These are phyloP conservation scores for Pseudopleuronectes americanus DNA, from an alignment of 2,797 vertebrate genomes.

Conservation along the genomic window DNA sequence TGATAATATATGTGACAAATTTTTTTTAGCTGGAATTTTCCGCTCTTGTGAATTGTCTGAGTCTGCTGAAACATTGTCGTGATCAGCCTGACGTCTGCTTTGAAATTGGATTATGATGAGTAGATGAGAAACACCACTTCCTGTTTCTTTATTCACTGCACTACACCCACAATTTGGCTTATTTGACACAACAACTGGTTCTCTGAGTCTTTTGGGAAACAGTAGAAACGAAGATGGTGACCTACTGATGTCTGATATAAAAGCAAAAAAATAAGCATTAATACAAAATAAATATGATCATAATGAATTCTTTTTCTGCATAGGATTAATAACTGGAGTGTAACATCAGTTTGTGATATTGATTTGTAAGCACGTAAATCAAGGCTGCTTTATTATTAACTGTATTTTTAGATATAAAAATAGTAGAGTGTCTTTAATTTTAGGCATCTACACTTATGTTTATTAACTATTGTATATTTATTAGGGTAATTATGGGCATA, in stretches of 20 bases:
- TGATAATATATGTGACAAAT: background rate
- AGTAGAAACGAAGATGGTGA: background rate
- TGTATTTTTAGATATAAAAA: background rate
- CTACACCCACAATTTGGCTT: background rate
- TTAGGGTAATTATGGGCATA: too few species aligned
- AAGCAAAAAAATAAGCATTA: background rate
- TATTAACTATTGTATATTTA: too few species aligned
- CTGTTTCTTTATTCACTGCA: slow-evolving; percentile 19
- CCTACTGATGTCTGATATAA: background rate
- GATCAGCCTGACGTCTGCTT: background rate
- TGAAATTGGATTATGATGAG: slow-evolving; percentile 36
- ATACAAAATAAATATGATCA: too few species aligned
- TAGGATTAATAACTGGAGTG: background rate
- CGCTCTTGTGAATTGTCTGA: slow-evolving; percentile 9
- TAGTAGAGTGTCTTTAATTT: too few species aligned
- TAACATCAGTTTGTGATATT: background rate
- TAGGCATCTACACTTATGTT: too few species aligned
- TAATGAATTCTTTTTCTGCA: too few species aligned
- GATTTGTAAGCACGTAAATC: background rate
- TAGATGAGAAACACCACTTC: slow-evolving; percentile 23
- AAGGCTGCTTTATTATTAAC: background rate
- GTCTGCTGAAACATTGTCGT: slow-evolving; percentile 2
- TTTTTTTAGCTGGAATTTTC: slow-evolving; percentile 13
- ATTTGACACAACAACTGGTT: background rate
- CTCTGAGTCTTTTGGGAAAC: background rate